phyloP scores from a whole-genome alignment of 2,113 vertebrate species.

The Octodon degus region DNA sequence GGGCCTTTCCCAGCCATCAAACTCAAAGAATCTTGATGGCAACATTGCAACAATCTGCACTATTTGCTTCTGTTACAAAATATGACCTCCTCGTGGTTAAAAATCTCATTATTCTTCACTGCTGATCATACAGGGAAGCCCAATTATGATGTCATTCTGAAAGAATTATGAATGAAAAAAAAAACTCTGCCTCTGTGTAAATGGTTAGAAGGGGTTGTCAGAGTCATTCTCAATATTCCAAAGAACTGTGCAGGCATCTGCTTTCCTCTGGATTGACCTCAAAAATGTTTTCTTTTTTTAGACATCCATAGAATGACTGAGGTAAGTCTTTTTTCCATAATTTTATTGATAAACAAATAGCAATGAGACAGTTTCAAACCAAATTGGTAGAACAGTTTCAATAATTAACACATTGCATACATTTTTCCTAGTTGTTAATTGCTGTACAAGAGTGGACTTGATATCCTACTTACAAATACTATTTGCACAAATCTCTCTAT shows the following conservation, averaged over 20 bases:
- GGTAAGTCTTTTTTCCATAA: background rate
- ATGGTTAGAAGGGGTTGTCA: background rate
- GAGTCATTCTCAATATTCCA: slow-evolving; percentile 50
- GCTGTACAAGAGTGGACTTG: no score
- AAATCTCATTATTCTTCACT: slow-evolving; percentile 61
- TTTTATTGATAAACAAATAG: no score
- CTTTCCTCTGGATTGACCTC: slow-evolving; percentile 29
- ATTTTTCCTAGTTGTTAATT: no score
- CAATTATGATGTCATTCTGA: slow-evolving; percentile 69
- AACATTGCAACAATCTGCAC: slow-evolving; percentile 34
- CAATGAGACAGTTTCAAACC: no score
- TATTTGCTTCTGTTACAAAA: slow-evolving; percentile 72
- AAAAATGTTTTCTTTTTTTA: background rate
- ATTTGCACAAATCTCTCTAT: no score
- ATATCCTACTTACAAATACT: no score
- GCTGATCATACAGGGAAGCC: slow-evolving; percentile 30
- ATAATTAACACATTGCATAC: no score
- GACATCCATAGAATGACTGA: slow-evolving; percentile 34
- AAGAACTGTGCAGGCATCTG: slow-evolving; percentile 1
- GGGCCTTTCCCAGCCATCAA: background rate
- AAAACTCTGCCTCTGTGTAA: slow-evolving; percentile 56
- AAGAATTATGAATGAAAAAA: slow-evolving; percentile 71
- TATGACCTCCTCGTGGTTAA: slow-evolving; percentile 48
- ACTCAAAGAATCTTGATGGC: slow-evolving; percentile 3
- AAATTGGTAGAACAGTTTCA: no score